Conservation (phyloP, 2,888 invertebrate genomes). For the Xanthia togata region DNA sequence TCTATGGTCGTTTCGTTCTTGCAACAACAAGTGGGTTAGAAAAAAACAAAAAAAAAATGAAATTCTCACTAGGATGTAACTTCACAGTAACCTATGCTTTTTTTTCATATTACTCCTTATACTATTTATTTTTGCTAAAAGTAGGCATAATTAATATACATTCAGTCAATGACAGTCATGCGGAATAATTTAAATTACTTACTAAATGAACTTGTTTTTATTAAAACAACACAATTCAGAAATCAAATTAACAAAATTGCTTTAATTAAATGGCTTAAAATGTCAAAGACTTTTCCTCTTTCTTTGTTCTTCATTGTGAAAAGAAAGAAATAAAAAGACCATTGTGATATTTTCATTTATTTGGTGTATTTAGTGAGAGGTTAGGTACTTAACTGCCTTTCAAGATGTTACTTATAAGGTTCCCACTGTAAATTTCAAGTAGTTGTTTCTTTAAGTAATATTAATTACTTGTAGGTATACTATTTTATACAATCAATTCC, state of each 20-base stretch:
- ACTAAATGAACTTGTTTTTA: constrained; percentile 24
- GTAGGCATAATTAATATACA: background rate
- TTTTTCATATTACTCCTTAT: background rate
- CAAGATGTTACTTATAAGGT: background rate
- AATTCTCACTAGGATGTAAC: background rate
- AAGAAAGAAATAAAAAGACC: constrained; percentile 15
- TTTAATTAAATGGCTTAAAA: constrained; percentile 26
- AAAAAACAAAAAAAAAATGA: background rate
- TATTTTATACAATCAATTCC: background rate
- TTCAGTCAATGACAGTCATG: background rate
- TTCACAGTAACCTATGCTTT: background rate
- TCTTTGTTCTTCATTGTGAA: constrained; percentile 19
- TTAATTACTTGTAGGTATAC: background rate
- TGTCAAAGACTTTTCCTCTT: constrained; percentile 43
- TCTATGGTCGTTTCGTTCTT: no score
- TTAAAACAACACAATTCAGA: constrained; percentile 37
- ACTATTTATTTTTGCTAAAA: background rate
- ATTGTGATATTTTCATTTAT: constrained; percentile 30
- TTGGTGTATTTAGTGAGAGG: constrained; percentile 6
- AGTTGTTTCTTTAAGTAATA: background rate
- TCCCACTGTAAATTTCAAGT: background rate
- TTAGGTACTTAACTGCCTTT: background rate
- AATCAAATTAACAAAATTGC: constrained; percentile 46
- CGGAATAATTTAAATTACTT: constrained; percentile 22
- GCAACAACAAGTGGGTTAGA: no score